Base-by-base conservation (phyloP, 2,797 vertebrate species). In the Glossophaga mutica region DNA sequence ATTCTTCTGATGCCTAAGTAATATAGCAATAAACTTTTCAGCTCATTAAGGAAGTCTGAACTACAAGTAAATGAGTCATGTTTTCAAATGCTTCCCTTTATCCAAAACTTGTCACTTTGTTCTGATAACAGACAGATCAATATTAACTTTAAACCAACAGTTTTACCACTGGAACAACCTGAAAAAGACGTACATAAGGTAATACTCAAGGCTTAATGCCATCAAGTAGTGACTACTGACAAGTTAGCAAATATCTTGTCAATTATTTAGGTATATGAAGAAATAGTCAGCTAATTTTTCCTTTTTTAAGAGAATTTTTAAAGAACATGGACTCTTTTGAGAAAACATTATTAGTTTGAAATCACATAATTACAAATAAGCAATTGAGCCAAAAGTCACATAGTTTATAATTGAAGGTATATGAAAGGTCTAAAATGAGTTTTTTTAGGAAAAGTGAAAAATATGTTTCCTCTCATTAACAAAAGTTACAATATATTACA, bases 311-410 rank as follows among this genome's bases (percentile, higher is more conserved):
- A 78, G 34, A 70, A 32, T 44, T 86, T 85, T 88, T 94, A 70
- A 90, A 11, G 10, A 86, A 90, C 48, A 18, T 4, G 83, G 26
- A 65, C 18, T 52, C 18, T 46, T 46, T 88, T 44, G 12, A 24
- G 55, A 19, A 96, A 94, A 96, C 42, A n/a, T 76, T 94, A 10
- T 92, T 48, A 65, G 29, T 96, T 95, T 76, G 68, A 87, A 95
- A 84, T 74, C 6, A 48, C 84, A 74, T 67, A 78, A 77, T 70
- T 77, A 62, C 19, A 87, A 74, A 42, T 21, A 79, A 70, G 21
- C 70, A 96, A 82, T 0, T 79, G 59, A 74, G 71, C n/a, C 46
- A 95, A 90, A 9, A 74, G 37, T 55, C 59, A 90, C 34, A 57
- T 19, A 82, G 78, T 84, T 92, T 88, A 94, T 95, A 92, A 93